A percentile compares a stretch with the other conserved stretches of the same genome.
phyloP scores from a whole-genome alignment of 2,797 vertebrate genomes.

The Sciaenops ocellatus region DNA sequence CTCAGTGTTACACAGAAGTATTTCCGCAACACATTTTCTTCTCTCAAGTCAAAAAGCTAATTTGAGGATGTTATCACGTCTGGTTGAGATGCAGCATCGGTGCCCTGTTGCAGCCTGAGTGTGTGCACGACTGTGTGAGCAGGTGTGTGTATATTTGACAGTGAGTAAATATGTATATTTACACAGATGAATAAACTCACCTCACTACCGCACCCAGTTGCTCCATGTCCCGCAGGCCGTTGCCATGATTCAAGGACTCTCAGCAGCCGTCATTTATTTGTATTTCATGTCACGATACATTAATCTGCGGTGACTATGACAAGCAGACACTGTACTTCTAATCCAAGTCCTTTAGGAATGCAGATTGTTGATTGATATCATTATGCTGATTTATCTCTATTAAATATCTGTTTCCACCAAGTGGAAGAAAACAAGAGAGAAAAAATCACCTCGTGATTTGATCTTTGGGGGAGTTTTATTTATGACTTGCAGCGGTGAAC shows the following conservation, averaged over 20 bases:
- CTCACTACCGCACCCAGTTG: constrained; percentile 41
- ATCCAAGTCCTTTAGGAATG: constrained; percentile 2
- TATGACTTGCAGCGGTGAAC: not conserved
- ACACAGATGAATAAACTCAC: constrained; percentile 57
- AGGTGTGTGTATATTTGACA: constrained; percentile 22
- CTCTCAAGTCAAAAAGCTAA: constrained; percentile 24
- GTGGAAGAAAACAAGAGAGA: not conserved
- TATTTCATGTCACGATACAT: constrained; percentile 43
- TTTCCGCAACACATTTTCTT: constrained; percentile 24
- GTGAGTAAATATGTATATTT: constrained; percentile 59
- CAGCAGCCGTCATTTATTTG: constrained; percentile 51
- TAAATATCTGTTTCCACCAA: constrained; percentile 10
- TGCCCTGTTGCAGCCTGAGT: not conserved
- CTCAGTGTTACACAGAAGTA: not conserved
- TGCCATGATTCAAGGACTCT: constrained; percentile 32
- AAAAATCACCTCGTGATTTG: not conserved
- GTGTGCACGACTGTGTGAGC: constrained; percentile 15
- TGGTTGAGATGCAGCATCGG: constrained; percentile 26
- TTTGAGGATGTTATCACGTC: constrained; percentile 31
- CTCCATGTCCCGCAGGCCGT: constrained; percentile 36
- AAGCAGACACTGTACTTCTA: constrained; percentile 4
- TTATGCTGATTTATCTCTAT: not conserved
- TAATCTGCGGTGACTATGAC: constrained; percentile 36
- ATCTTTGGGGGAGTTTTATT: not conserved
- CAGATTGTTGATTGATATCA: not conserved